A percentile compares a stretch with the other conserved stretches of the same genome.
Conservation (phyloP, 2,888 invertebrate species). For the Acanthosoma haemorrhoidale region DNA sequence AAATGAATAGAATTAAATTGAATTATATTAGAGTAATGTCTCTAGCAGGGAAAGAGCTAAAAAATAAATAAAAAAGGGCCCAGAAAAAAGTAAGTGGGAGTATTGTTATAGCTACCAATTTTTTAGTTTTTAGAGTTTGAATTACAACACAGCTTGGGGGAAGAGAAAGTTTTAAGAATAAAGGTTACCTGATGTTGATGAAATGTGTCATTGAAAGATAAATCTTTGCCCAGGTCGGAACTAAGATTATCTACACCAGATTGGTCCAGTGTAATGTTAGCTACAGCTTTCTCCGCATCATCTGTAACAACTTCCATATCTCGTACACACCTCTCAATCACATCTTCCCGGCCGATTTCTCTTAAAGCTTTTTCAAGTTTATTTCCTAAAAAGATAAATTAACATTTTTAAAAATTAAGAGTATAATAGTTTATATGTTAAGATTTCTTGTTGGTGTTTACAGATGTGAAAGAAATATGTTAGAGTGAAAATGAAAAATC, state of each 20-base stretch:
- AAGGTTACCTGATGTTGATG: constrained; percentile 35
- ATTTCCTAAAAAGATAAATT: constrained; percentile 63
- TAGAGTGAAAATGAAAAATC: neutral
- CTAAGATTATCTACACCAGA: constrained; percentile 53
- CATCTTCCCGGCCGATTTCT: constrained; percentile 74
- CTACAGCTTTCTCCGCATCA: constrained; percentile 63
- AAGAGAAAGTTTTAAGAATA: too few species aligned
- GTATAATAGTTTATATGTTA: too few species aligned
- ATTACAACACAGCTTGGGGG: too few species aligned
- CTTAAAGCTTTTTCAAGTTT: constrained; percentile 68
- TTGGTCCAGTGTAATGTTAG: constrained; percentile 56
- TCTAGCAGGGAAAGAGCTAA: too few species aligned
- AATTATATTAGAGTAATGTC: too few species aligned
- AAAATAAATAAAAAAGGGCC: too few species aligned
- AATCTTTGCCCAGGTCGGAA: constrained; percentile 48
- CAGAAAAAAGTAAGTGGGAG: too few species aligned
- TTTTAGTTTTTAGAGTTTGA: too few species aligned
- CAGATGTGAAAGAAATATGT: too few species aligned
- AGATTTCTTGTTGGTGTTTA: neutral
- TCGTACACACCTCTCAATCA: constrained; percentile 69
- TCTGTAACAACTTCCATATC: constrained; percentile 74
- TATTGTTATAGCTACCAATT: too few species aligned
- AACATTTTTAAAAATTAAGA: too few species aligned
- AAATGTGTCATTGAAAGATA: constrained; percentile 29
- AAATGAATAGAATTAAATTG: too few species aligned